Evolutionary conservation across 1,140 invertebrate genomes (phyloP).

Genomic region (Penaeus vannamei): DNA sequence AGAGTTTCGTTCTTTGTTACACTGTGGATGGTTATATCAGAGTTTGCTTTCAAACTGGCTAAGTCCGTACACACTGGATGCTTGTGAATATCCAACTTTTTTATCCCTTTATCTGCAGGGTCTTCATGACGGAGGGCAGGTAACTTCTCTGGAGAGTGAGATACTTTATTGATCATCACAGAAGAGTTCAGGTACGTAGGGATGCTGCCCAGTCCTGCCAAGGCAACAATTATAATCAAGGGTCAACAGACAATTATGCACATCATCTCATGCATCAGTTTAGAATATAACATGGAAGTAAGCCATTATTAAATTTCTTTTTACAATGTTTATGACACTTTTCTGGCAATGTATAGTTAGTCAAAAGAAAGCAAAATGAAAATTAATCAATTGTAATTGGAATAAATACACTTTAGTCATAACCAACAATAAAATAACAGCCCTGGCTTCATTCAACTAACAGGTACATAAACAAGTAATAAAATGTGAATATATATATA

Average conservation of each 20-base stretch:
- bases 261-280: no score
- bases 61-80: constrained; percentile 58
- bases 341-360: no score
- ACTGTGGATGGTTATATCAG: constrained; percentile 68
- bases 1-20: constrained; percentile 67
- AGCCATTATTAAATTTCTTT: no score
- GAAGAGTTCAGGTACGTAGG: constrained; percentile 68
- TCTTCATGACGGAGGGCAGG: constrained; percentile 56
- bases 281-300: no score
- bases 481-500: no score
- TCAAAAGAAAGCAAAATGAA: no score
- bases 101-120: constrained; percentile 52
- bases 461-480: no score
- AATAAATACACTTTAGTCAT: no score
- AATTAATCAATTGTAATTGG: no score
- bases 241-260: background rate
- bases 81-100: constrained; percentile 53
- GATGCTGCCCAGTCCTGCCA: constrained; percentile 64
- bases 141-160: constrained; percentile 62
- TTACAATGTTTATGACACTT: no score
- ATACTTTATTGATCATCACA: constrained; percentile 68
- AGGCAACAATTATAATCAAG: background rate
- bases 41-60: constrained; percentile 65
- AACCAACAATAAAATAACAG: no score
- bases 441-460: no score